phyloP scores from a whole-genome alignment of 2,797 vertebrate species.

The Perdix hodgsoniae region DNA sequence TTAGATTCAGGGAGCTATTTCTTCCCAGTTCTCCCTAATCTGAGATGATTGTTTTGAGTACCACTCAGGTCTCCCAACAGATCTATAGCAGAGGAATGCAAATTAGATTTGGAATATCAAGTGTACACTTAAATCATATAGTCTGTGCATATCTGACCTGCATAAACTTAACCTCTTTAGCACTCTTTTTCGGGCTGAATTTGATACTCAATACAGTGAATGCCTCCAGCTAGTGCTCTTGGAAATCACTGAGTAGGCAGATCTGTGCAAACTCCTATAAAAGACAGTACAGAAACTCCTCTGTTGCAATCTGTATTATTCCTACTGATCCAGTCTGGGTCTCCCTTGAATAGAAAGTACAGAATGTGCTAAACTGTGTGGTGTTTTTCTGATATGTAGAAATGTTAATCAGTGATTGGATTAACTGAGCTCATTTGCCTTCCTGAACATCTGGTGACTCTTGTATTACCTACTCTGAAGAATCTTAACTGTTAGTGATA shows the following conservation, averaged over 20 bases:
- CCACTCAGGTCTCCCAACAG: conserved; percentile 2
- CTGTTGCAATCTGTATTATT: neutral
- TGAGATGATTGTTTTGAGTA: conserved; percentile 3
- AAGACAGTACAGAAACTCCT: neutral
- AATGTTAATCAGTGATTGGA: neutral
- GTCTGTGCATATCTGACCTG: neutral
- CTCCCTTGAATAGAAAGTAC: neutral
- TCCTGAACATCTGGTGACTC: neutral
- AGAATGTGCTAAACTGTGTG: neutral
- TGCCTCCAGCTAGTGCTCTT: neutral
- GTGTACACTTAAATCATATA: neutral
- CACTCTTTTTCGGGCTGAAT: neutral
- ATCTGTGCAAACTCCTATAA: neutral
- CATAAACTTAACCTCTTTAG: neutral
- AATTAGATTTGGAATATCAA: neutral
- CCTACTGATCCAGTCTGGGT: neutral
- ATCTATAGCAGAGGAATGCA: neutral
- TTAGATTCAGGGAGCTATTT: conserved; percentile 1
- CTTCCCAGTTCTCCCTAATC: neutral
- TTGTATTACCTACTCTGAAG: neutral
- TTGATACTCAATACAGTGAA: neutral
- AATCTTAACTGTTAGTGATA: neutral
- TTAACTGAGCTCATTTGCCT: neutral
- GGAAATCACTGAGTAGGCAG: neutral
- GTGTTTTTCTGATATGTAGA: neutral